A percentile compares a stretch with the other conserved stretches of the same genome.
Evolutionary conservation across 2,888 invertebrate genomes (phyloP).

Genomic region (Leucoma salicis): DNA sequence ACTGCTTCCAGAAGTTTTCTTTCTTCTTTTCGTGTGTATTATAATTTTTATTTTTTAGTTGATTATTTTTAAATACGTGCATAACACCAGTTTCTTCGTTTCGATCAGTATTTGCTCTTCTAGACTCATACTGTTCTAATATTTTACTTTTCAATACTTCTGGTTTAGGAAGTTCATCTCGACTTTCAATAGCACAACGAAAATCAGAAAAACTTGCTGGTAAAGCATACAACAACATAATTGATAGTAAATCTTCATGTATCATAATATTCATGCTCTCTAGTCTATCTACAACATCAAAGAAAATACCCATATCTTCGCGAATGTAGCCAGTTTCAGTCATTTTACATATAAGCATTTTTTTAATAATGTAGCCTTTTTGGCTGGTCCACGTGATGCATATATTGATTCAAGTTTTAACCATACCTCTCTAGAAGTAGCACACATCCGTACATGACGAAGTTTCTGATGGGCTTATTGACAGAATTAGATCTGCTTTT

Average conservation of each 20-base stretch:
- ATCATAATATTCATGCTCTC: constrained; percentile 2
- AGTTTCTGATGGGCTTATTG: background rate
- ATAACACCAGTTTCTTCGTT: no score
- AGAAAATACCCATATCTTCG: background rate
- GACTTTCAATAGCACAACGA: background rate
- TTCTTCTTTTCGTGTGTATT: no score
- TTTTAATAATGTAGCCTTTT: background rate
- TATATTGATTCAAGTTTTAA: background rate
- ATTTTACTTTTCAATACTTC: background rate
- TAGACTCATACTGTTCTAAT: background rate
- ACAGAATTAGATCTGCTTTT: background rate
- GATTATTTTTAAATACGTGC: no score
- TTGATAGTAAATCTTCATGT: constrained; percentile 9
- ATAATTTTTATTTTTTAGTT: no score
- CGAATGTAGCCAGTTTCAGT: background rate
- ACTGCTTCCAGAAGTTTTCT: no score
- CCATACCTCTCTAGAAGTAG: background rate
- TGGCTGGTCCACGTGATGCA: background rate
- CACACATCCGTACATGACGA: background rate
- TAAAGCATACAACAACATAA: constrained; percentile 17
- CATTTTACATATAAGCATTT: background rate
- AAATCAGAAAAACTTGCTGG: constrained; percentile 12
- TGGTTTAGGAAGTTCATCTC: background rate
- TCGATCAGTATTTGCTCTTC: no score
- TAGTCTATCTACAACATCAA: background rate